phyloP scores from a whole-genome alignment of 1,140 invertebrate genomes.

The Laodelphax striatellus region DNA sequence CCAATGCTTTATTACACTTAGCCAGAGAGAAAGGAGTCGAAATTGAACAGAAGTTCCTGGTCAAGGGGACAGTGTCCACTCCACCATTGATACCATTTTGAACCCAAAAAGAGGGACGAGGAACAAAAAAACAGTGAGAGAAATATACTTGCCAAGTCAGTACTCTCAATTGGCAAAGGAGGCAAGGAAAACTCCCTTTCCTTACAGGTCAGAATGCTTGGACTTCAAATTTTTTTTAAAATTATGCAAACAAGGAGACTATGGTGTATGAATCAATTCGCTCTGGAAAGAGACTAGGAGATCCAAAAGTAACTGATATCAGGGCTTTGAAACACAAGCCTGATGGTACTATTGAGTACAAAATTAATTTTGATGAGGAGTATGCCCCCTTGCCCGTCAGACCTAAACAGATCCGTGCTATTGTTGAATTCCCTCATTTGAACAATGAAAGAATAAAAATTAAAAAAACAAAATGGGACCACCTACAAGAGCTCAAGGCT shows the following conservation, averaged over 20 bases:
- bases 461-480: not conserved
- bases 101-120: slow-evolving; percentile 10
- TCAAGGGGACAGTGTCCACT: slow-evolving; percentile 30
- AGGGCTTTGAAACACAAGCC: not conserved
- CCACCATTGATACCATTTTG: slow-evolving; percentile 10
- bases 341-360: not conserved
- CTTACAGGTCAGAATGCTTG: not conserved
- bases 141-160: slow-evolving; percentile 19
- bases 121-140: slow-evolving; percentile 20
- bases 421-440: not conserved
- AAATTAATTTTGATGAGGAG: slow-evolving; percentile 7
- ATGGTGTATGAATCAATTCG: slow-evolving; percentile 1
- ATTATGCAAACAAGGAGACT: not conserved
- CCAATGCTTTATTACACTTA: slow-evolving; percentile 27
- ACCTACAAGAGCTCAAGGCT: not conserved
- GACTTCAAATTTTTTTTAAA: not conserved
- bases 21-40: slow-evolving; percentile 21
- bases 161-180: not conserved
- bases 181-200: not conserved
- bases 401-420: not conserved
- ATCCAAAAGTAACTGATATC: slow-evolving; percentile 4
- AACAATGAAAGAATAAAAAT: not conserved
- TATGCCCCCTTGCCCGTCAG: not conserved
- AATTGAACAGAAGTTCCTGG: slow-evolving; percentile 32
- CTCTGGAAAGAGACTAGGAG: not conserved